A percentile compares a stretch with the other conserved stretches of the same genome.
Conservation (phyloP, 2,888 invertebrate species). For the Neoascia interrupta region DNA sequence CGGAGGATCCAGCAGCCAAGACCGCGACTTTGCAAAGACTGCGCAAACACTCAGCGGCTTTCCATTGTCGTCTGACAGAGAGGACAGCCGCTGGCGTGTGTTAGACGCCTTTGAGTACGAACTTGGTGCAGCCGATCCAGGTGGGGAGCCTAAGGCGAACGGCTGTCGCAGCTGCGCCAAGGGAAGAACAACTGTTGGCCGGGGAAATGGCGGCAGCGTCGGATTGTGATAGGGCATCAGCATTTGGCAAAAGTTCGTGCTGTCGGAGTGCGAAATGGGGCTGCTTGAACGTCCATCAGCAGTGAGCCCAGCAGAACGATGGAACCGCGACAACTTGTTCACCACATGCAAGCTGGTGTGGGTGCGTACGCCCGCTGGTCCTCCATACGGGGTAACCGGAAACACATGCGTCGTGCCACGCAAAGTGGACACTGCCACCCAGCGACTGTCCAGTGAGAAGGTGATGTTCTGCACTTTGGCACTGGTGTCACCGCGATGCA, state of each 20-base stretch:
- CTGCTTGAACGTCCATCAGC: constrained; percentile 87
- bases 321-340: constrained; percentile 96
- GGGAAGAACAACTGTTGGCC: constrained; percentile 89
- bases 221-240: constrained; percentile 90
- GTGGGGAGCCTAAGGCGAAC: constrained; percentile 77
- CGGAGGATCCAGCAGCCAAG: constrained; percentile 83
- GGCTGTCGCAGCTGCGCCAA: constrained; percentile 92
- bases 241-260: constrained; percentile 78
- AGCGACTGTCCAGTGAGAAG: constrained; percentile 95
- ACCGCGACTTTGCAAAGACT: constrained; percentile 87
- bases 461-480: constrained; percentile 96
- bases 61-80: constrained; percentile 85
- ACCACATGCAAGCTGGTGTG: constrained; percentile 97
- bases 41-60: constrained; percentile 88
- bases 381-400: constrained; percentile 97
- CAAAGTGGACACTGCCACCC: constrained; percentile 97
- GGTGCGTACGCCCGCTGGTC: constrained; percentile 93
- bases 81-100: constrained; percentile 84
- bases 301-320: constrained; percentile 95
- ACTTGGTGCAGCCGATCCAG: constrained; percentile 73
- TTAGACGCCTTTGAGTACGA: constrained; percentile 60
- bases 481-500: constrained; percentile 97
- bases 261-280: constrained; percentile 81
- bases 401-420: constrained; percentile 99
- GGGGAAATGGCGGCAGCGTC: constrained; percentile 93